Evolutionary conservation across 1,140 invertebrate species (phyloP).

Genomic region (Carposina sasakii): DNA sequence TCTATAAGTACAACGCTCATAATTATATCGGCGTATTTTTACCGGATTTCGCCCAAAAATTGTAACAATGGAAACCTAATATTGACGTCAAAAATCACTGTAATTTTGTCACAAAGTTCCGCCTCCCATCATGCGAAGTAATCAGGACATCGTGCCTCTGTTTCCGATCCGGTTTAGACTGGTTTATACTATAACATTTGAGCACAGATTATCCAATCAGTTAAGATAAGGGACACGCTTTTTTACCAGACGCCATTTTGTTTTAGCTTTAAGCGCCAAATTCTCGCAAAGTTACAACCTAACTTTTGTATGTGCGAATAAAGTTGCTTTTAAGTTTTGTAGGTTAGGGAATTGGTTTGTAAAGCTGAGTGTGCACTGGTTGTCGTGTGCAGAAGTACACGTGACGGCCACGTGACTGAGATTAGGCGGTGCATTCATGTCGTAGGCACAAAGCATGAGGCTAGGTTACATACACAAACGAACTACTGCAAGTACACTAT

Average conservation of each 20-base stretch:
- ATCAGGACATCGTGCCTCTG: conserved; percentile 60
- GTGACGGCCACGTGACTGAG: conserved; percentile 61
- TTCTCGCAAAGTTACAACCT: conserved; percentile 32
- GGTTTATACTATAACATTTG: conserved; percentile 68
- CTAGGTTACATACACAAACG: too few species aligned
- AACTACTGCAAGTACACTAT: too few species aligned
- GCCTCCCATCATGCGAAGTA: conserved; percentile 53
- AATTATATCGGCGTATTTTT: conserved; percentile 59
- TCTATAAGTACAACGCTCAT: conserved; percentile 50
- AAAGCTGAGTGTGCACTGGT: conserved; percentile 34
- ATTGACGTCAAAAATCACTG: conserved; percentile 60
- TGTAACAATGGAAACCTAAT: conserved; percentile 49
- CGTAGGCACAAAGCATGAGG: conserved; percentile 53
- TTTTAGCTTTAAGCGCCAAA: conserved; percentile 37
- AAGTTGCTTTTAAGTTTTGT: conserved; percentile 20
- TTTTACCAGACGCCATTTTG: conserved; percentile 36
- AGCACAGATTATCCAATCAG: conserved; percentile 72
- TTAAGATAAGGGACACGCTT: conserved; percentile 71
- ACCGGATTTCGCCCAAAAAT: conserved; percentile 57
- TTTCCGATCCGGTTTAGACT: conserved; percentile 70
- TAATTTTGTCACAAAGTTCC: conserved; percentile 53
- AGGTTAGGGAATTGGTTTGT: conserved; percentile 28
- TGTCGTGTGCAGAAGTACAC: conserved; percentile 57
- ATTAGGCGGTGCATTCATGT: conserved; percentile 65
- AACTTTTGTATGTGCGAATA: conserved; percentile 24